phyloP scores from a whole-genome alignment of 2,113 vertebrate species.

The Alaudala cheleensis region DNA sequence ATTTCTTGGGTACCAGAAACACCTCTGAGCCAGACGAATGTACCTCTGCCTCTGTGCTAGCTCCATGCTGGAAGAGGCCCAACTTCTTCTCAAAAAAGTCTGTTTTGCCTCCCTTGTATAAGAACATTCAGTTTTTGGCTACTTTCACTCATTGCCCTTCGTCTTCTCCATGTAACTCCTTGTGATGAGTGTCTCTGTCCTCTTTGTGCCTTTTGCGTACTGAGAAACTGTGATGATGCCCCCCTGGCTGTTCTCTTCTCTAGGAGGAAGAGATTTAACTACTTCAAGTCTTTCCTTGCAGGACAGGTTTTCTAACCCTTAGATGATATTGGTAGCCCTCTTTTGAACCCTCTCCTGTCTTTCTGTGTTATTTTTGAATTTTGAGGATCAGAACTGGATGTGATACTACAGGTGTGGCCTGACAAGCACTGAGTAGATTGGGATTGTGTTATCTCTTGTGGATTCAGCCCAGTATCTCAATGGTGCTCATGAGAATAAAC shows the following conservation, averaged over 20 bases:
- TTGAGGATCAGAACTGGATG: not conserved
- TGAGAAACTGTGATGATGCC: not conserved
- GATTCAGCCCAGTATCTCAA: not conserved
- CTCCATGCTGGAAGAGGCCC: not conserved
- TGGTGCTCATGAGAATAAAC: not conserved
- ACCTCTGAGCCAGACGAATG: not conserved
- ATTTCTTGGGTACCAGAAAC: not conserved
- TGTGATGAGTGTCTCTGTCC: accelerated
- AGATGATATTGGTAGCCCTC: not conserved
- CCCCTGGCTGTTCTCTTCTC: not conserved
- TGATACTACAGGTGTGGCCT: not conserved
- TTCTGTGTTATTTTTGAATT: not conserved
- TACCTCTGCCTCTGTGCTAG: not conserved
- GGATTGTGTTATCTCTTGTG: accelerated
- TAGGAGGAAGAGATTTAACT: not conserved
- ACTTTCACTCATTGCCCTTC: not conserved
- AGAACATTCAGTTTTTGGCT: not conserved
- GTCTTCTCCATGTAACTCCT: not conserved
- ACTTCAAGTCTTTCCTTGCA: not conserved
- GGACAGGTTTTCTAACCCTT: not conserved
- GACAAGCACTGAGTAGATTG: not conserved
- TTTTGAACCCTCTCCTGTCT: not conserved
- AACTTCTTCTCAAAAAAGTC: not conserved
- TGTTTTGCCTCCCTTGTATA: not conserved
- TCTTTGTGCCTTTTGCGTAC: not conserved